Evolutionary conservation across 1,140 invertebrate genomes (phyloP).

Genomic region (Rhagoletis pomonella): DNA sequence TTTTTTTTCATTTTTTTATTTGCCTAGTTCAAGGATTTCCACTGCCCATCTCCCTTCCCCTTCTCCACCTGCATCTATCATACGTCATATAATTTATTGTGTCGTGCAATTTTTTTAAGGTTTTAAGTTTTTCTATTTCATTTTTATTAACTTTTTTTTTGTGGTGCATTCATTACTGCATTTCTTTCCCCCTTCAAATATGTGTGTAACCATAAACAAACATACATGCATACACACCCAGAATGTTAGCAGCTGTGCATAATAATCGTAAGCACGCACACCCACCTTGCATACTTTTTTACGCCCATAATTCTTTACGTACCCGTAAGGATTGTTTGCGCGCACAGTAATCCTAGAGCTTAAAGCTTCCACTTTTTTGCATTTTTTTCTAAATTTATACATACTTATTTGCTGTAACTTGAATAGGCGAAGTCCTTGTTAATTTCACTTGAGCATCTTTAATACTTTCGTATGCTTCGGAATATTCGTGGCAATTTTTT

Average conservation of each 20-base stretch:
- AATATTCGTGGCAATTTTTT: background rate
- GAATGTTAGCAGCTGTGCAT: background rate
- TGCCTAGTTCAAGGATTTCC: conserved; percentile 14
- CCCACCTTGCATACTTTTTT: background rate
- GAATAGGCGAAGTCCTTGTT: conserved; percentile 28
- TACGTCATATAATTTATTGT: background rate
- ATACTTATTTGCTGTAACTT: background rate
- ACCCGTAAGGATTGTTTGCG: background rate
- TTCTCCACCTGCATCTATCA: too few relatives aligned
- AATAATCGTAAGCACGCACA: background rate
- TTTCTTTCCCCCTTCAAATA: background rate
- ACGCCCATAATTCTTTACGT: background rate
- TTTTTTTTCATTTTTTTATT: background rate
- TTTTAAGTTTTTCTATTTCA: background rate
- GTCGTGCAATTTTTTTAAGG: background rate
- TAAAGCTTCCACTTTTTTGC: background rate
- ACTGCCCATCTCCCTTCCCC: background rate
- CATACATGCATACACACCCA: background rate
- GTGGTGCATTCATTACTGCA: background rate
- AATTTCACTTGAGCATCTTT: background rate
- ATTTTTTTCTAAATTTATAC: background rate
- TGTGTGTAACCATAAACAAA: background rate
- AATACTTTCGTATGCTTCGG: background rate
- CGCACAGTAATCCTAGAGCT: background rate
- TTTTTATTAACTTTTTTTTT: background rate